phyloP scores from a whole-genome alignment of 2,888 invertebrate genomes.

The Micoletzkya japonica region DNA sequence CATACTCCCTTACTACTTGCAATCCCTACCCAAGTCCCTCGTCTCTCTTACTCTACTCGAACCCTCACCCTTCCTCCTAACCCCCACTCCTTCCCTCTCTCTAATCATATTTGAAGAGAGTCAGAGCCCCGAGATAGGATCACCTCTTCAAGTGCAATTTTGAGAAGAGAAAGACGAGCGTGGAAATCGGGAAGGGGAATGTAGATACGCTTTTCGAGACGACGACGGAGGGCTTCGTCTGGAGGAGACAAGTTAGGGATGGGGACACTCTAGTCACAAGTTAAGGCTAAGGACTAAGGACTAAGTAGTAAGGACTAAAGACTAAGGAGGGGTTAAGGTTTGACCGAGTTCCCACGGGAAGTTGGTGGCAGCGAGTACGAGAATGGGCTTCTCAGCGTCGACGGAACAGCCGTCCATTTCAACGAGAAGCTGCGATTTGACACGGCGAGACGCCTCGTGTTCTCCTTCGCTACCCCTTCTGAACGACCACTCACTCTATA shows the following conservation, averaged over 20 bases:
- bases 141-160: conserved; percentile 41
- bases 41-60: background rate
- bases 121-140: background rate
- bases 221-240: conserved; percentile 82
- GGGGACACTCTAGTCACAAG: background rate
- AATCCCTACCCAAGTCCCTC: background rate
- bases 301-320: too few species aligned
- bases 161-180: conserved; percentile 49
- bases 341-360: conserved; percentile 94
- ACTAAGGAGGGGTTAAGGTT: too few species aligned
- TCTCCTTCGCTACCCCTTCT: conserved; percentile 93
- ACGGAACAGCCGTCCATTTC: conserved; percentile 83
- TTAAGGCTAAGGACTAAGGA: too few species aligned
- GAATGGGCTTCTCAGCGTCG: conserved; percentile 74
- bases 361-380: conserved; percentile 97
- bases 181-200: conserved; percentile 89
- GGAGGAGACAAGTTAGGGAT: conserved; percentile 68
- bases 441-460: conserved; percentile 91
- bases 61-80: background rate
- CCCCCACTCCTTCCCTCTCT: background rate
- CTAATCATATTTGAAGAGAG: too few species aligned
- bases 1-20: background rate
- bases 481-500: conserved; percentile 67
- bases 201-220: conserved; percentile 95
- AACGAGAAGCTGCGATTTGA: conserved; percentile 93